These are phyloP conservation scores for Camponotus floridanus DNA, from an alignment of 1,140 invertebrate species.

Conservation along the genomic window DNA sequence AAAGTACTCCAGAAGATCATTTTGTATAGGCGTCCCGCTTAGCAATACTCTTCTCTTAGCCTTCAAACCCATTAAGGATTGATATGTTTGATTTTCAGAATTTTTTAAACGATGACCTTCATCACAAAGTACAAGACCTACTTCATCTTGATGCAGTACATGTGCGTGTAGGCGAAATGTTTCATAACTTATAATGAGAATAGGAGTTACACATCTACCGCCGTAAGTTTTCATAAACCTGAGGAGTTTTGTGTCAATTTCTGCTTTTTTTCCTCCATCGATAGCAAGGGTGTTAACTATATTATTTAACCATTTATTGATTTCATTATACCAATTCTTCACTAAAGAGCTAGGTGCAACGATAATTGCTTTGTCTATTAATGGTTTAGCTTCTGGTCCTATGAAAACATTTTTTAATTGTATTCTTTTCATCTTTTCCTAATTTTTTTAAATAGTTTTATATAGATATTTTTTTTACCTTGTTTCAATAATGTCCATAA, in stretches of 20 bases:
- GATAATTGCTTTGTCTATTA: slow-evolving; percentile 97
- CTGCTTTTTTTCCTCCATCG: slow-evolving; percentile 95
- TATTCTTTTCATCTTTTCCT: slow-evolving; percentile 17
- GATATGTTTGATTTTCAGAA: slow-evolving; percentile 99
- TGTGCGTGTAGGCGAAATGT: slow-evolving; percentile 97
- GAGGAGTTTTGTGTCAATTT: slow-evolving; percentile 94
- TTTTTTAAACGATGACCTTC: slow-evolving; percentile 99
- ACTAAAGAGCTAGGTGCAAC: slow-evolving; percentile 99
- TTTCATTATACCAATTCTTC: slow-evolving; percentile 99
- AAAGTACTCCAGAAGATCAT: slow-evolving; percentile 99
- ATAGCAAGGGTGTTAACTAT: slow-evolving; percentile 95
- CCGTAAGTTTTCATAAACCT: slow-evolving; percentile 89
- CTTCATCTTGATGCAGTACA: slow-evolving; percentile 95
- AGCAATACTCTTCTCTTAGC: slow-evolving; percentile 95
- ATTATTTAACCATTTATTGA: slow-evolving; percentile 97
- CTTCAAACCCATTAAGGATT: slow-evolving; percentile 96
- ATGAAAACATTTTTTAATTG: background rate
- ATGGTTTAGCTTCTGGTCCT: slow-evolving; percentile 93
- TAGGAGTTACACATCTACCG: slow-evolving; percentile 92
- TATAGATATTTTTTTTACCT: slow-evolving; percentile 77
- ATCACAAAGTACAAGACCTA: slow-evolving; percentile 98
- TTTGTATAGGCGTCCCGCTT: slow-evolving; percentile 99
- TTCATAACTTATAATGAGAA: slow-evolving; percentile 99
- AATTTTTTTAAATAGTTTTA: background rate
- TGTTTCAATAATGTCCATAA: slow-evolving; percentile 97